Conservation (phyloP, 2,113 vertebrate species). For the Thamnophis sirtalis region DNA sequence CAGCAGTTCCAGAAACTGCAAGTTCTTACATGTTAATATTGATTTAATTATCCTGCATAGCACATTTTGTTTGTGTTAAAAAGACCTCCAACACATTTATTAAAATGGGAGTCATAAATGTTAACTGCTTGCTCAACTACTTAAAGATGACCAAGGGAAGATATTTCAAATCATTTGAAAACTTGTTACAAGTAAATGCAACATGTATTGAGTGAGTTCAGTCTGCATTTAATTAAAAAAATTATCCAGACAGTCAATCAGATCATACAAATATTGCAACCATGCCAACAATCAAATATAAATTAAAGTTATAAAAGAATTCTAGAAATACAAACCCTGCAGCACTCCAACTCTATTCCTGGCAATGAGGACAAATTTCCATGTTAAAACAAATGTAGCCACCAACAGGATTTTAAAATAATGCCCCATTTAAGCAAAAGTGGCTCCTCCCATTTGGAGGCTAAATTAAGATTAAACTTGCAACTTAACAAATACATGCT, state of each 20-base stretch:
- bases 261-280: conserved; percentile 45
- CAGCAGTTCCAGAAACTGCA: conserved; percentile 61
- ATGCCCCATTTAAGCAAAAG: conserved; percentile 11
- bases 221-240: conserved; percentile 44
- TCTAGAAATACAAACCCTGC: conserved; percentile 42
- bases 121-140: conserved; percentile 21
- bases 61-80: conserved; percentile 31
- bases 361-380: conserved; percentile 31
- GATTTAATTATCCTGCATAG: conserved; percentile 56
- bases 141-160: conserved; percentile 30
- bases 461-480: background rate
- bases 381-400: conserved; percentile 13
- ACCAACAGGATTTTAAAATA: conserved; percentile 16
- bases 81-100: conserved; percentile 32
- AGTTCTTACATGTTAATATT: conserved; percentile 49
- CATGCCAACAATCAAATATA: conserved; percentile 51
- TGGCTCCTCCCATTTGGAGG: background rate
- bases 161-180: conserved; percentile 30
- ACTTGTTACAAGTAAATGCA: conserved; percentile 33
- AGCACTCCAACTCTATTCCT: conserved; percentile 24
- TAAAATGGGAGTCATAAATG: conserved; percentile 38
- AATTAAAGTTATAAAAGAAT: conserved; percentile 50
- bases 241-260: conserved; percentile 18
- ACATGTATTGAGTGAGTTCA: conserved; percentile 22
- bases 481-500: conserved; percentile 10